phyloP scores from a whole-genome alignment of 1,140 invertebrate species.

The Araneus ventricosus region DNA sequence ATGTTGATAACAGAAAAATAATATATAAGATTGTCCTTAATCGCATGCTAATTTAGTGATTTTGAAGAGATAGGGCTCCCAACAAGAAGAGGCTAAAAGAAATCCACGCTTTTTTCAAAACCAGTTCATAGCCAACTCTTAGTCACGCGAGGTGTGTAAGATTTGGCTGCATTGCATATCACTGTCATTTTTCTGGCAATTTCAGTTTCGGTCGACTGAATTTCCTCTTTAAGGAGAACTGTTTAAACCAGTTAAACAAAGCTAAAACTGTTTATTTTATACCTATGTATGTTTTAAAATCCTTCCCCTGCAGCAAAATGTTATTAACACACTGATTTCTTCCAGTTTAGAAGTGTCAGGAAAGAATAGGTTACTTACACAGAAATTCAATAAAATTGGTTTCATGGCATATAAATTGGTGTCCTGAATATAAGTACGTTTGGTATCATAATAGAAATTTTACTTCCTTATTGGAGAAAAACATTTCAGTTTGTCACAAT shows the following conservation, averaged over 20 bases:
- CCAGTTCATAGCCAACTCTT: no score
- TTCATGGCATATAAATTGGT: neutral
- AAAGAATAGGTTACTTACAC: neutral
- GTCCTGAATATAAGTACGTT: neutral
- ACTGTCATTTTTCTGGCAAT: neutral
- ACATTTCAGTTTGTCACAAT: neutral
- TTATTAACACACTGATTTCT: neutral
- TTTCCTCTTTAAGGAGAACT: neutral
- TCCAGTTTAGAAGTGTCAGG: neutral
- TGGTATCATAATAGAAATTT: neutral
- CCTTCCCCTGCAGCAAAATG: neutral
- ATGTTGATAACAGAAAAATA: no score
- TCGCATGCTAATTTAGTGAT: no score
- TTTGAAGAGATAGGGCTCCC: no score
- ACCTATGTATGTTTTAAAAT: neutral
- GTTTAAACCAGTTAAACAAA: neutral
- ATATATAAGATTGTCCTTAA: no score
- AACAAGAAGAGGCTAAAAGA: no score
- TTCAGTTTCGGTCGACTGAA: neutral
- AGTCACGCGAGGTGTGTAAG: neutral
- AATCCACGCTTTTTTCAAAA: no score
- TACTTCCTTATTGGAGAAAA: neutral
- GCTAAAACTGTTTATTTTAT: conserved; percentile 5
- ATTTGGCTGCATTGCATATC: neutral
- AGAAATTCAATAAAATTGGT: neutral